Evolutionary conservation across 2,888 invertebrate genomes (phyloP), one percentile per base, ranked within the genome.

Genomic region (Lottia scabra): DNA sequence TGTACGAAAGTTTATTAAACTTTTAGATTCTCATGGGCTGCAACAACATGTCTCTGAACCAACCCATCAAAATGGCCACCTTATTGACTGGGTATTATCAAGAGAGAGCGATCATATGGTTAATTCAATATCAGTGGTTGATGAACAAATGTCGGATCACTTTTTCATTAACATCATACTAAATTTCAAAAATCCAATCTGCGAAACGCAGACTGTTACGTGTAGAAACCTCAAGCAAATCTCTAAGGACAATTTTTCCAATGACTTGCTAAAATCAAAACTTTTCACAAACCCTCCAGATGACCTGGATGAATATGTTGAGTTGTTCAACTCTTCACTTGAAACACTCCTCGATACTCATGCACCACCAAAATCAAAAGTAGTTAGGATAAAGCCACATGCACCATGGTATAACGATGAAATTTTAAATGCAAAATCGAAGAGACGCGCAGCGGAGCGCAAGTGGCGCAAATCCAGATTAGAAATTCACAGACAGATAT

Each of bases 191-290:
- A 43, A 13, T 27, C 65, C 43, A 38, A 5, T 15, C 15, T 23
- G 23, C 19, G 16, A 15, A 43, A 44, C 27, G 16, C 23, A 44
- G 30, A 15, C 12, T 30, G 43, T 65, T 38, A 43, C 23, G 30
- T 65, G 43, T 16, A 65, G 43, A 23, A 65, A 65, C 45, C 15
- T 65, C 10, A 65, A 65, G 38, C 44, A 23, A n/a, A 65, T 65
- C 23, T n/a, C 38, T 6, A 16, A 44, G n/a, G 65, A 27, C 6
- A 38, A 65, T 43, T 65, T 65, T 45, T 4, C 16, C 13, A 44
- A 65, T 19, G 38, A 65, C 16, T 65, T 65, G 15, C 38, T 43
- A n/a, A 65, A 23, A 19, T 19, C 43, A 16, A 27, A 12, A 6
- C 65, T 65, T 65, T 43, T 65, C 19, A 44, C 26, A 45, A 45